Evolutionary conservation across 2,797 vertebrate genomes (phyloP), one percentile per base, ranked within the genome.

Genomic region (Heliangelus exortis): DNA sequence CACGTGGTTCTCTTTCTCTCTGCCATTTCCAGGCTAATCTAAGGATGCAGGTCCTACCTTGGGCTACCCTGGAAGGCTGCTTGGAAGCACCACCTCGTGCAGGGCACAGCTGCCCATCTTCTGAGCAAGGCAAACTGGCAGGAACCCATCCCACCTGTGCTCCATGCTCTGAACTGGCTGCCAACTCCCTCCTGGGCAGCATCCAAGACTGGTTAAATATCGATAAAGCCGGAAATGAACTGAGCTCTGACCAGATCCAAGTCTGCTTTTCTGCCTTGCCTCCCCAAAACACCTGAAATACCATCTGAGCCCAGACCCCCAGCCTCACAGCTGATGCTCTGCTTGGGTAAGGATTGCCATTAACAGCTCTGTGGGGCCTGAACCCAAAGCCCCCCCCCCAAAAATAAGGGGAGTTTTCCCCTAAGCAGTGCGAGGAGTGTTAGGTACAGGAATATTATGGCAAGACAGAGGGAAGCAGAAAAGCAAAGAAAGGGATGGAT

Each of bases 161-260:
- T 96, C 93, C 84, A 23, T 80, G 92, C 96, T 94, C 94, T 87
- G 95, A 94, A 83, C 78, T 15, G 81, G 41, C 90, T 96, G 96
- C 95, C 96, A 96, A 88, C 45, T 71, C 83, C 2, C 84, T 84
- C 53, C 93, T 96, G 95, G 94, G 92, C 34, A 28, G 23, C 25
- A 9, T 71, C 95, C 95, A 96, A 95, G 86, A 1, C 90, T 95
- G 92, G 95, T 96, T 96, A 96, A 96, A 96, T 95, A 95, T 94
- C 93, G 92, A 95, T 92, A 94, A 96, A 94, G 94, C 77, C 36
- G 84, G 95, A 96, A 96, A 96, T 95, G 88, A 96, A 77, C 93
- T 80, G 14, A 90, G 84, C 90, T 79, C 94, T 63, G 61, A 28
- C 78, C 12, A 51, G 71, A 76, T 87, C 90, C 90, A 87, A 92